Evolutionary conservation across 2,797 vertebrate species (phyloP).

Genomic region (Orestias chungarensis): DNA sequence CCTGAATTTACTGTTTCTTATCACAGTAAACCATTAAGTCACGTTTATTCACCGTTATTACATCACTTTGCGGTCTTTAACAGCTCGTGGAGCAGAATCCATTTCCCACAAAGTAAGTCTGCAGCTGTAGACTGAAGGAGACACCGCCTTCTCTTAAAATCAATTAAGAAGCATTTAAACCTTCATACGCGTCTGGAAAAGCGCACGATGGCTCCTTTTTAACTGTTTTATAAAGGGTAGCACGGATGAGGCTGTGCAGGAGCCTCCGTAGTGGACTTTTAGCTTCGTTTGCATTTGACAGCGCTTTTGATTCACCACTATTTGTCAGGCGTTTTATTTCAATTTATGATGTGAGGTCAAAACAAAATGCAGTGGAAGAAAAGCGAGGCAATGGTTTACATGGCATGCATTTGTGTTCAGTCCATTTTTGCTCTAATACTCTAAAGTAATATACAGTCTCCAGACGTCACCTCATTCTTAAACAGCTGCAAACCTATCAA

Average conservation of each 20-base stretch:
- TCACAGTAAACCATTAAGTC: constrained; percentile 41
- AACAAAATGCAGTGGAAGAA: not conserved
- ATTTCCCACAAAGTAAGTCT: constrained; percentile 38
- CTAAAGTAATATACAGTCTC: no score
- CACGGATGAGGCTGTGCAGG: constrained; percentile 35
- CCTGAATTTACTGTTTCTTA: constrained; percentile 39
- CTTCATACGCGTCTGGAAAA: constrained; percentile 25
- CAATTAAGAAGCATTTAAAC: constrained; percentile 45
- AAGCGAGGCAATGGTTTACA: not conserved
- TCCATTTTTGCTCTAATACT: not conserved
- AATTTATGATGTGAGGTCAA: not conserved
- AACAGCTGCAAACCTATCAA: not conserved
- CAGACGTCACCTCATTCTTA: not conserved
- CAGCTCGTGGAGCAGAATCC: constrained; percentile 37
- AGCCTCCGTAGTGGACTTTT: constrained; percentile 35
- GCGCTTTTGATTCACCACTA: not conserved
- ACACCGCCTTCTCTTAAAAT: constrained; percentile 21
- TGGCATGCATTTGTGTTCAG: not conserved
- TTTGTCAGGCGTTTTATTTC: not conserved
- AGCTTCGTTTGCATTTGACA: constrained; percentile 22
- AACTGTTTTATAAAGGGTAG: constrained; percentile 35
- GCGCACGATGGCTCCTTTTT: constrained; percentile 23
- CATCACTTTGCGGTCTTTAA: constrained; percentile 31
- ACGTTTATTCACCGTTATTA: constrained; percentile 37
- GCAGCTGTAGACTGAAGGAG: constrained; percentile 23